Base-by-base conservation (phyloP, 2,888 invertebrate species). In the Anaspis maculata region DNA sequence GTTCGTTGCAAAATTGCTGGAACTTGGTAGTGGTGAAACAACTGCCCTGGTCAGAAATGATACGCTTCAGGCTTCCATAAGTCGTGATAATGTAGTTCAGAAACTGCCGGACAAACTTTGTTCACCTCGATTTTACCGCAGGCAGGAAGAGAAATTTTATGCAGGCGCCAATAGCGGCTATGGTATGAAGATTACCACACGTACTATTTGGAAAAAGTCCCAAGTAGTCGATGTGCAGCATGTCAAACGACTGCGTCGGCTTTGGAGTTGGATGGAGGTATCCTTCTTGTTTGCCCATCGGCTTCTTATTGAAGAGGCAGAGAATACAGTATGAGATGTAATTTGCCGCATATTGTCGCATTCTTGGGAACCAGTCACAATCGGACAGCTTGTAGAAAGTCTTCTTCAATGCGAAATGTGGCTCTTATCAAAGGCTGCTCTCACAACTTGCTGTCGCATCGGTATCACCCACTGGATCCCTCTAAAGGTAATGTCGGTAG, bases 211-310 rank as follows among this genome's bases (percentile, higher is more conserved):
- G 45, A 36, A 64, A 66, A 3, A 62, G 63, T 1, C 63, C 62
- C 3, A 65, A 30, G 36, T 66, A 64, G 40, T 66, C 64, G 0
- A 66, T 27, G 37, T 66, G 63, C 10, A 66, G 14, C 0, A 59
- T 62, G 28, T 63, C 54, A 25, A 68, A 62, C 0, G 64, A 63
- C 3, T 51, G 43, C 1, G 45, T 33, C 3, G 54, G 45, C 32
- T 66, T 65, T n/a, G 52, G 50, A 11, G 66, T 66, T 0, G 61
- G 56, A 29, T 64, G 51, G 9, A 66, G 37, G 7, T 42, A 38
- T 6, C 64, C 63, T 34, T 52, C 48, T 30, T 39, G 44, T 16
- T 43, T 44, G 9, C 32, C 51, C 11, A 40, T 23, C 10, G 34
- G 32, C 3, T 44, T 37, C 37, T 64, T 63, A 4, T 25, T 25